phyloP scores from a whole-genome alignment of 2,797 vertebrate species.

The Sternotherus odoratus region DNA sequence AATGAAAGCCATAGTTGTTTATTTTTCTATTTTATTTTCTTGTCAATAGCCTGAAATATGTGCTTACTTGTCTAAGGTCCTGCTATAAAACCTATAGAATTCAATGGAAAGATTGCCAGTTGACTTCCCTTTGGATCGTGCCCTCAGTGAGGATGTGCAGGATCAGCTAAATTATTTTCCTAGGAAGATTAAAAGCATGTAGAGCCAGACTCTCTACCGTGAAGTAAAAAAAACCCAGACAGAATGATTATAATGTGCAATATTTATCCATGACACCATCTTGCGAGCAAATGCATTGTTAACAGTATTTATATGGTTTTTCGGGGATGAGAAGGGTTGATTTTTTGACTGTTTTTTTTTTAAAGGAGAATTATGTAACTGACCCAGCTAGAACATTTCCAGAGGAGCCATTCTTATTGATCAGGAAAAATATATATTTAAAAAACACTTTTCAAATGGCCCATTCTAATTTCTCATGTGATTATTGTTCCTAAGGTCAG shows the following conservation, averaged over 20 bases:
- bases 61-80: not conserved
- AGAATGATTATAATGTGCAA: conserved; percentile 13
- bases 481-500: not conserved
- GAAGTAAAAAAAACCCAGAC: conserved; percentile 12
- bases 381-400: not conserved
- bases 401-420: not conserved
- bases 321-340: not conserved
- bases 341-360: conserved; percentile 5
- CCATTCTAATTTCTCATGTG: not conserved
- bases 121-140: not conserved
- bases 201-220: conserved; percentile 7
- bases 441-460: not conserved
- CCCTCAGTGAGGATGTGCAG: not conserved
- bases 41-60: not conserved
- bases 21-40: not conserved
- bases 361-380: conserved; percentile 34
- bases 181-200: not conserved
- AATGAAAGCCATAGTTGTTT: not conserved
- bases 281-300: conserved; percentile 56
- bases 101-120: not conserved
- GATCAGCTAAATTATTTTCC: not conserved
- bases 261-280: not conserved
- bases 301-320: not conserved
- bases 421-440: conserved; percentile 48
- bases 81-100: not conserved